These are phyloP conservation scores for Pipa parva DNA, from an alignment of 2,113 vertebrate genomes.

Conservation along the genomic window DNA sequence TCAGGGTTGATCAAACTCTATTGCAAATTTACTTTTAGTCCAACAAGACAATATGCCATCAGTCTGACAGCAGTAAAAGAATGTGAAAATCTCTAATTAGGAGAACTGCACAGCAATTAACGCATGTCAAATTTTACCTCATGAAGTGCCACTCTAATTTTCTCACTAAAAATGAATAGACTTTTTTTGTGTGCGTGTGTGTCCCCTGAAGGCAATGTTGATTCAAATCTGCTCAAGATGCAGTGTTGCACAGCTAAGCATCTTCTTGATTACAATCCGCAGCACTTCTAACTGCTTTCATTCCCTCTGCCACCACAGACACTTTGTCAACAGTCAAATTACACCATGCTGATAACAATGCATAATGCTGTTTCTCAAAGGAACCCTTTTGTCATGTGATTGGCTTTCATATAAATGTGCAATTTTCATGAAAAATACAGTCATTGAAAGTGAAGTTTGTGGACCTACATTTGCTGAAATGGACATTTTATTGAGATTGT, in stretches of 20 bases:
- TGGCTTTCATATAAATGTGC: slow-evolving; percentile 59
- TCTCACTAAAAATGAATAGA: slow-evolving; percentile 82
- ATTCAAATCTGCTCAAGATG: slow-evolving; percentile 76
- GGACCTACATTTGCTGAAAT: slow-evolving; percentile 24
- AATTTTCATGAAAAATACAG: slow-evolving; percentile 49
- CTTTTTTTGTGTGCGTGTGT: slow-evolving; percentile 53
- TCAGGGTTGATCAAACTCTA: slow-evolving; percentile 53
- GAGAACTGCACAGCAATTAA: slow-evolving; percentile 93
- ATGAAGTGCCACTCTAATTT: slow-evolving; percentile 94
- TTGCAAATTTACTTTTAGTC: slow-evolving; percentile 63
- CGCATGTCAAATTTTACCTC: slow-evolving; percentile 92
- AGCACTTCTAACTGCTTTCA: slow-evolving; percentile 72
- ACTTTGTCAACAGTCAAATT: slow-evolving; percentile 80
- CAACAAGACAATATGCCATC: slow-evolving; percentile 66
- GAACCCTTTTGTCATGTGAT: slow-evolving; percentile 60
- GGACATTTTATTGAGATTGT: not conserved
- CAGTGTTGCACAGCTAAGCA: slow-evolving; percentile 80
- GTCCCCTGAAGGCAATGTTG: slow-evolving; percentile 75
- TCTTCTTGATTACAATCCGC: slow-evolving; percentile 80
- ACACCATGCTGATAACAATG: slow-evolving; percentile 73
- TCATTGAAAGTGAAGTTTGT: slow-evolving; percentile 50
- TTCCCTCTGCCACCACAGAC: slow-evolving; percentile 73
- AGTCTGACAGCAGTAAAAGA: slow-evolving; percentile 76
- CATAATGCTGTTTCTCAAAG: slow-evolving; percentile 65
- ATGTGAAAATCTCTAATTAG: slow-evolving; percentile 93